Base-by-base conservation (phyloP, 1,140 invertebrate genomes). In the Drosophila azteca region DNA sequence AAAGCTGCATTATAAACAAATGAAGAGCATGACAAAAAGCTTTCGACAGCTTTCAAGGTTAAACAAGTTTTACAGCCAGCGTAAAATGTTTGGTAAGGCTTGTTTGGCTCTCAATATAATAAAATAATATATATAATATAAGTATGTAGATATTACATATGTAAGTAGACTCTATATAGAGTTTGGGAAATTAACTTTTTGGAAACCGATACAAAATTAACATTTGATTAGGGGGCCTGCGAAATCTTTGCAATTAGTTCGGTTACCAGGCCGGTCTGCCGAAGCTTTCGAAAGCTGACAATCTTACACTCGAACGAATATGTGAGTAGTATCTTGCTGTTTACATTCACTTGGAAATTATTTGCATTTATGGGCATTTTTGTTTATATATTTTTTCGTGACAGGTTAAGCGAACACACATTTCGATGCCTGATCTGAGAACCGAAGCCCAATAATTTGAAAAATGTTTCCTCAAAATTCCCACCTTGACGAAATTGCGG, bases 21-120 rank as follows among this genome's bases (percentile, higher is more conserved):
- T 26, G 24, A 26, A 26, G 3, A 26, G 24, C 24, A 26, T 26
- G 24, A 5, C 24, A 0, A 24, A 48, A 51, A 71, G 67, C 67
- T 70, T 50, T 24, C 13, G 44, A 13, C 17, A 29, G 52, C 48
- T 71, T 71, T 53, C 68, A 71, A 71, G 68, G 68, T 48, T 71
- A 35, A 41, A 61, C 22, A 22, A 11, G 15, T 50, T 31, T 26
- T 39, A 49, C 35, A 70, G 51, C 26, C 52, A 8, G 26, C 20
- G 15, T 3, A 58, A 69, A 51, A 69, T 7, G 0, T 3, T 9
- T 9, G 22, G 63, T 26, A 5, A 26, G 24, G 24, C 24, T 26
- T 26, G 4, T 5, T 26, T 26, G 24, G 5, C 24, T 26, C 24
- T 26, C 0, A 26, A 6, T 26, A 26, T 5, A 5, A 26, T 26